Percentiles rank a stretch among this genome's conserved stretches.
Evolutionary conservation across 2,113 vertebrate species (phyloP).

Genomic region (Casuarius casuarius): DNA sequence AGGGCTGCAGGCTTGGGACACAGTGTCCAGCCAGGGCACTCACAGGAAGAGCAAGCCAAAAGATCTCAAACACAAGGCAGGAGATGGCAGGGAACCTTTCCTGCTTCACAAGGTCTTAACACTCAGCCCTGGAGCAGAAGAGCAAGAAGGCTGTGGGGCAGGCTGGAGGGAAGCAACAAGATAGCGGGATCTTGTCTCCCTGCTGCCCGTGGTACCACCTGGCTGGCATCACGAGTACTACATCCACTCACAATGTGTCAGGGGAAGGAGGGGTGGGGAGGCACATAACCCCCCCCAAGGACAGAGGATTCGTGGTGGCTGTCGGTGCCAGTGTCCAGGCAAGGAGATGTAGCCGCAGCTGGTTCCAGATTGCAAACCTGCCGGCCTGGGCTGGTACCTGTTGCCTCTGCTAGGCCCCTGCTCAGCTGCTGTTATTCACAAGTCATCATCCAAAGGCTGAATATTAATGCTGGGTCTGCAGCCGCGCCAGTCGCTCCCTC

Average conservation of each 20-base stretch:
- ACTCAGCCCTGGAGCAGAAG: not conserved
- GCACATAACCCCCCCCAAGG: not conserved
- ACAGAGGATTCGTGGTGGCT: rapidly evolving
- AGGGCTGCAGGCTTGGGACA: not conserved
- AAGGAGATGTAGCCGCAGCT: not conserved
- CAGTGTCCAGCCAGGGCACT: not conserved
- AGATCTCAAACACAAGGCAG: not conserved
- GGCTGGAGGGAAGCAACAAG: not conserved
- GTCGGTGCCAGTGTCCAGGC: not conserved
- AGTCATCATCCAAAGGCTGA: not conserved
- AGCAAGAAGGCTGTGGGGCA: not conserved
- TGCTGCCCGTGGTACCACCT: rapidly evolving
- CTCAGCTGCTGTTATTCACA: not conserved
- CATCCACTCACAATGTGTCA: not conserved
- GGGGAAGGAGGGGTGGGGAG: not conserved
- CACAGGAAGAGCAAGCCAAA: not conserved
- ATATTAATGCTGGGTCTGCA: too few species aligned
- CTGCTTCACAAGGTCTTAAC: rapidly evolving
- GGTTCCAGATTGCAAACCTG: not conserved
- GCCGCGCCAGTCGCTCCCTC: not conserved
- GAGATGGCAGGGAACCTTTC: not conserved
- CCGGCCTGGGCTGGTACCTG: not conserved
- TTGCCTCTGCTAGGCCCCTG: not conserved
- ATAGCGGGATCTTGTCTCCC: not conserved
- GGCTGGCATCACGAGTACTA: not conserved